Conservation (phyloP, 2,113 vertebrate species). For the Mixornis gularis region DNA sequence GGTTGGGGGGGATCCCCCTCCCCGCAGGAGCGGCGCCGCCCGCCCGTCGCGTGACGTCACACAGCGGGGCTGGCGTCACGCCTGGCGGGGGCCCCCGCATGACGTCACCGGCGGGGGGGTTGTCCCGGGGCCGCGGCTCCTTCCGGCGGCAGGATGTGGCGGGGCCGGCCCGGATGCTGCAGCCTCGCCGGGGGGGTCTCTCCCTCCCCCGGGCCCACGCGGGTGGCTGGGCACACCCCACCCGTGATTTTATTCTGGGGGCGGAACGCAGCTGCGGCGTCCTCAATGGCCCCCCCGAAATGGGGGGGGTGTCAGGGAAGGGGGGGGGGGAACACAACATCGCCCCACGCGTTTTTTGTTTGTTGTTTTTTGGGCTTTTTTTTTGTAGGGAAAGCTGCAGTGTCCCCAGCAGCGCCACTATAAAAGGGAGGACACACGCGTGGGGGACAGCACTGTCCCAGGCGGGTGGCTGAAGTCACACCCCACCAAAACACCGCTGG, state of each 20-base stretch:
- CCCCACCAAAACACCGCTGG: background rate
- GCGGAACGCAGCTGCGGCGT: background rate
- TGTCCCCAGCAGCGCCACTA: background rate
- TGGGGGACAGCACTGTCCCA: background rate
- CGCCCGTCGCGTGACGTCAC: too few relatives aligned
- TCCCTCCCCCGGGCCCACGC: background rate
- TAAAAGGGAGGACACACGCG: background rate
- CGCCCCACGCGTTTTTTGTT: background rate
- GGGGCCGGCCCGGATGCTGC: constrained; percentile 19
- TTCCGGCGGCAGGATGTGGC: constrained; percentile 39
- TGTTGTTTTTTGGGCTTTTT: background rate
- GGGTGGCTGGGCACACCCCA: constrained; percentile 1
- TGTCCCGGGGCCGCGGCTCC: constrained; percentile 14
- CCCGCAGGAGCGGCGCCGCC: too few relatives aligned
- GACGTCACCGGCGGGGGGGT: too few relatives aligned
- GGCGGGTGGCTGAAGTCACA: background rate
- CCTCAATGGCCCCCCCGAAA: background rate
- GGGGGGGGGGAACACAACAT: too few relatives aligned
- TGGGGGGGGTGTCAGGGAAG: too few relatives aligned
- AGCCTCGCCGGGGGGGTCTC: constrained; percentile 56
- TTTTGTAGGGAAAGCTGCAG: background rate
- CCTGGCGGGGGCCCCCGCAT: too few relatives aligned
- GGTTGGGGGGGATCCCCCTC: too few relatives aligned
- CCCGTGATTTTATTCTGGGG: background rate
- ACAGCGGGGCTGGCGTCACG: too few relatives aligned